Base-by-base conservation (phyloP, 2,888 invertebrate genomes). In the Imbricaverruca yamaguchii region DNA sequence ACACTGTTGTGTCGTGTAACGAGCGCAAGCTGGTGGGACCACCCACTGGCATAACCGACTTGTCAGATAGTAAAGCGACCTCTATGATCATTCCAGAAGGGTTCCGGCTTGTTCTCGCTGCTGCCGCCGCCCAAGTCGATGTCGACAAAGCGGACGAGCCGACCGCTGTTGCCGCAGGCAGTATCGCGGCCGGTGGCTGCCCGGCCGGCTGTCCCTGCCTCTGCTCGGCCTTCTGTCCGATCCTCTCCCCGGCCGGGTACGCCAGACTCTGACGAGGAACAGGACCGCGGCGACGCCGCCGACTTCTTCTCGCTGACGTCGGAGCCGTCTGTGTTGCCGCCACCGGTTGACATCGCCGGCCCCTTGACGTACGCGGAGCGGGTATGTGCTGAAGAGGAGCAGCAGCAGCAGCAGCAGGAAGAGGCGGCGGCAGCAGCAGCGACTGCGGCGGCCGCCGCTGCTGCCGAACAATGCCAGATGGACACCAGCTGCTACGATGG, bases 81-180 rank as follows among this genome's bases (percentile, higher is more conserved):
- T 39, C 39, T 39, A 39, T 39, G 39, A 39, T 39, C 39, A 39
- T 39, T 39, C 39, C 39, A 39, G 39, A 63, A 79, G n/a, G 84
- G 84, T 12, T 82, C 82, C 57, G 84, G 84, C 23, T 83, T 84
- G 61, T 83, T 84, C 65, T 81, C 84, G 12, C 39, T 84, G 61
- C 81, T 84, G 57, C 84, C 84, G n/a, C 79, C 83, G 25, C 84
- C 84, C 55, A 83, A 82, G 78, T 15, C 23, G 12, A 10, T 8
- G 13, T 10, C 57, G 7, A 56, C 25, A 0, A 78, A 78, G 56
- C 10, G 12, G 57, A 0, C 4, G n/a, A 12, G 23, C 57, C 57
- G 56, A 1, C 57, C 56, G 23, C 57, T 78, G 12, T 13, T 78
- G 57, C 78, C 78, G 4, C 78, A 78, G 23, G 6, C 78, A 1